Percentiles rank a stretch among this genome's conserved stretches.
Conservation (phyloP, 2,113 vertebrate species). For the Cyanoderma ruficeps region DNA sequence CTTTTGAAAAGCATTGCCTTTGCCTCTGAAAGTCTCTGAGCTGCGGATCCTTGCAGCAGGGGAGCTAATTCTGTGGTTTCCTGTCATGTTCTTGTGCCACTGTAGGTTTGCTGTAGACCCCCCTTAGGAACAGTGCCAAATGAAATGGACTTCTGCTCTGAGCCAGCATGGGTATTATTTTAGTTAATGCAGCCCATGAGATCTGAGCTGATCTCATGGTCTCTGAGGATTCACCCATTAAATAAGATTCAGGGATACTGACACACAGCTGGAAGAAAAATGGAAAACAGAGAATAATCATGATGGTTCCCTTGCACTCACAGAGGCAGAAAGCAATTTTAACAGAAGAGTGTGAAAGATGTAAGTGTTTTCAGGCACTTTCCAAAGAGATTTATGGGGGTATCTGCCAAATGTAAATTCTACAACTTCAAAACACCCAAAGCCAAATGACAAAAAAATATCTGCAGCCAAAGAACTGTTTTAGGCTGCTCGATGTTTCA, state of each 20-base stretch:
- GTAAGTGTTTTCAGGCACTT: background rate
- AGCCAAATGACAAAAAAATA: background rate
- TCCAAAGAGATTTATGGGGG: background rate
- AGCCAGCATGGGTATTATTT: background rate
- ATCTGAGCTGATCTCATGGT: background rate
- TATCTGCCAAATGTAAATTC: background rate
- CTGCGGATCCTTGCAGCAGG: background rate
- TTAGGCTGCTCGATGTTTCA: background rate
- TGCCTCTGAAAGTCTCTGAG: background rate
- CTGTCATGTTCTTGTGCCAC: background rate
- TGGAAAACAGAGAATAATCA: background rate
- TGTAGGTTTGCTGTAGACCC: background rate
- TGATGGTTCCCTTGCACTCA: background rate
- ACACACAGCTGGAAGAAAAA: background rate
- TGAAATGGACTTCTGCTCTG: background rate
- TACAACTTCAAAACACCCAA: background rate
- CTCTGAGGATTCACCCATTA: background rate
- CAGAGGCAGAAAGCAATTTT: background rate
- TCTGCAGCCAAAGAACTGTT: background rate
- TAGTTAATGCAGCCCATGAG: fast-evolving
- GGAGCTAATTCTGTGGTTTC: background rate
- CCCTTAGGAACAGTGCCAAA: background rate
- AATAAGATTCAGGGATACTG: background rate
- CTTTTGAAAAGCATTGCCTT: background rate
- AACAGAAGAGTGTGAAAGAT: background rate